Evolutionary conservation across 2,113 vertebrate species (phyloP), one percentile per base, ranked within the genome.

Genomic region (Leptocoma aspasia): DNA sequence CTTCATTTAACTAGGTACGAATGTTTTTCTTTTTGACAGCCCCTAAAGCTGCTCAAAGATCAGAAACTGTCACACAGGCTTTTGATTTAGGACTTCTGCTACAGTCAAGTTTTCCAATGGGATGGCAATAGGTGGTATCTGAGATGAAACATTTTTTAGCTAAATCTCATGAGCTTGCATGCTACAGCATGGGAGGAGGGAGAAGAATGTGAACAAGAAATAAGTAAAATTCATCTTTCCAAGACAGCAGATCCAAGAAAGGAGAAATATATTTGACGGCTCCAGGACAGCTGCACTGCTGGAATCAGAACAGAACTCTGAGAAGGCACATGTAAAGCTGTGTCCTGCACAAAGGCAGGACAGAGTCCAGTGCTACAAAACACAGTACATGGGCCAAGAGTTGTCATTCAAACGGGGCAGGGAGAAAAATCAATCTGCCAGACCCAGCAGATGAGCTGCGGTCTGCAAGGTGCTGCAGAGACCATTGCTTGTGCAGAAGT

Each of bases 31-130:
- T 92, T 88, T 44, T 90, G 93, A 88, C 80, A 91, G 64, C 37
- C 37, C 30, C 56, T 88, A 37, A 86, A 96, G 63, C 45, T 66
- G 30, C 71, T 90, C 76, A 64, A 95, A 86, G 86, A 83, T 83
- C 75, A 83, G 82, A 83, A 91, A 78, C 60, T 76, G 79, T 84
- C 88, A 82, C 64, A 56, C 2, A 42, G 79, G 26, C 18, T 89
- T 96, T 86, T 96, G 52, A 88, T 93, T 90, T 77, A 92, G 90
- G 76, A n/a, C n/a, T 44, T 83, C 49, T 90, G 42, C 60, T 66
- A 27, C 44, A 60, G 68, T 59, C 69, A 90, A 8, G 37, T 81
- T 84, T 94, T 92, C 79, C 85, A 86, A 13, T 53, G 69, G 77
- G 64, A 71, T 42, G 41, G 56, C 68, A 90, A 78, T 54, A 90